Evolutionary conservation across 2,888 invertebrate genomes (phyloP), one percentile per base, ranked within the genome.

Genomic region (Rotaria sp.): DNA sequence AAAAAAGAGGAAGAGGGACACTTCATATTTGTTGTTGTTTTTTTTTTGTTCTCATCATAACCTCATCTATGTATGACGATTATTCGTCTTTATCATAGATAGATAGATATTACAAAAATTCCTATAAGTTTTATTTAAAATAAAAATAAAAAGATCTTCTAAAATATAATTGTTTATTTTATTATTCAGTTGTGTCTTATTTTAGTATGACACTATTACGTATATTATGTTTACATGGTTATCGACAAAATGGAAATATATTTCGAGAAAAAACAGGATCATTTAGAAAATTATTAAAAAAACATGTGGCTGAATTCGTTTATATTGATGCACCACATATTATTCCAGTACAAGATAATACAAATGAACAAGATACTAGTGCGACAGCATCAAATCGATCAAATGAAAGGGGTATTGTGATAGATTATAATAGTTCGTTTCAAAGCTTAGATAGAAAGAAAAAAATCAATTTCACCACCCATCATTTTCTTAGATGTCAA

Each of bases 271-370:
- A 85, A 67, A 85, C 84, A 24, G 87, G 87, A 10, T 75, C 84
- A 21, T 59, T 87, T n/a, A 57, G 87, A 30, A 87, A 87, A 48
- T 84, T 85, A 21, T 85, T 85, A 50, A 87, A 85, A 87, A 84
- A 84, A 59, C 55, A 59, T 48, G 67, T 67, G 18, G 87, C 85
- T 26, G 87, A 87, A 24, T 85, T 86, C 30, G 48, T 86, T 35
- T 86, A 52, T 38, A 85, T 85, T 59, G 85, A 86, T 57, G 74
- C 86, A 35, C 85, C 85, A n/a, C 86, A 85, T 84, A 0, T 84
- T 21, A 59, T 86, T 45, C 55, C 30, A 38, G 35, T 48, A 48
- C 59, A 35, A 85, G 85, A 85, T 2, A 50, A 48, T 57, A 50
- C 30, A 5, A 80, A 45, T 52, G 84, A n/a, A 48, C 59, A 84